Base-by-base conservation (phyloP, 2,888 invertebrate genomes). In the Oxyteleia sp. region DNA sequence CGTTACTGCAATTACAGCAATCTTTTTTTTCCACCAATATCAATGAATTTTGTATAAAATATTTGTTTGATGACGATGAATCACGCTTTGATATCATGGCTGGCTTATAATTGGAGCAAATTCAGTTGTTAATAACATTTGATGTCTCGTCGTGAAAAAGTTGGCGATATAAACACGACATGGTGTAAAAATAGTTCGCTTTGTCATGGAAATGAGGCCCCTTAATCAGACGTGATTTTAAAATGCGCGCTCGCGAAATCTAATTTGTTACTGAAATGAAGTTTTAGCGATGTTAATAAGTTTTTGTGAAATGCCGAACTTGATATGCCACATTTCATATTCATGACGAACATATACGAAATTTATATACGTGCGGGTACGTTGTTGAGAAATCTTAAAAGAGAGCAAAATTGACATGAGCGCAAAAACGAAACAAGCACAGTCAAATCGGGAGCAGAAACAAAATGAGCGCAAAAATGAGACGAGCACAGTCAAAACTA, bases 201-300 rank as follows among this genome's bases (percentile, higher is more conserved):
- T 61, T 72, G 49, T 26, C 38, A 71, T 59, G 59, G 11, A 38
- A 71, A 59, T 71, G 29, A 59, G 41, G 20, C 7, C 2, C 41
- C 13, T 41, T 15, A 69, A 57, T 32, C 55, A 35, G 11, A 10
- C 32, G 20, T 35, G 53, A 18, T 53, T 53, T 53, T 53, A 53
- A 53, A 41, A 55, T 55, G 68, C 43, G 41, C 18, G 53, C 5
- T 29, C 43, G 55, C 55, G 45, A 69, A 55, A 69, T 18, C 55
- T 69, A 45, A 69, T 69, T 69, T 69, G 55, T 69, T 69, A 69
- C 55, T 69, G 11, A 69, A 69, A 69, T 69, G 55, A 69, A 57
- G 55, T 69, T 69, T 55, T 45, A 69, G 35, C 55, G 20, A 69
- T 57, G 55, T 32, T 32, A 69, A 69, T 53, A 29, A 43, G 16